These are phyloP conservation scores for Capitulum mitella DNA, from an alignment of 2,888 invertebrate genomes.

Conservation along the genomic window DNA sequence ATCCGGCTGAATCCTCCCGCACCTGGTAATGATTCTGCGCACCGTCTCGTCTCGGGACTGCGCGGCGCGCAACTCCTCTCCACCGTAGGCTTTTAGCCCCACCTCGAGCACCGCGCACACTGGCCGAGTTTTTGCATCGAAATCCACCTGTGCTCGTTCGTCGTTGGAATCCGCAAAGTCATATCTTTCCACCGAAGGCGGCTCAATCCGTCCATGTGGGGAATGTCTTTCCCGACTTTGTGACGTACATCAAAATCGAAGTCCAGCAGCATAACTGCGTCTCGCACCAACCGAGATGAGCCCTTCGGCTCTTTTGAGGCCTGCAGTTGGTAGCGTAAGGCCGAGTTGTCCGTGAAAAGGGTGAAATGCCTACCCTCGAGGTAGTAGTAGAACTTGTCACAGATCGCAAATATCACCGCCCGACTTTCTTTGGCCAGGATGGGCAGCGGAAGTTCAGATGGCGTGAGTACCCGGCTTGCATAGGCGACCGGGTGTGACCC, in stretches of 20 bases:
- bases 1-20: background rate
- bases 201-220: background rate
- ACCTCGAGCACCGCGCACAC: background rate
- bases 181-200: background rate
- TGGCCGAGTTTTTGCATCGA: background rate
- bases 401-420: no score
- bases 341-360: background rate
- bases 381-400: background rate
- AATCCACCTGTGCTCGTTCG: background rate
- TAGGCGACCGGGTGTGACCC: background rate
- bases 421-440: background rate
- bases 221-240: no score
- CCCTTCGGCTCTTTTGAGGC: background rate
- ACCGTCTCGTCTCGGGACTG: background rate
- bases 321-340: background rate
- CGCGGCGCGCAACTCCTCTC: background rate
- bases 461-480: no score
- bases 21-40: background rate
- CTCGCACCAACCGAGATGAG: no score
- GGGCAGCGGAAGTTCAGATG: no score
- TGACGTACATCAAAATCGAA: no score
- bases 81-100: background rate
- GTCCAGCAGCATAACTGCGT: no score
- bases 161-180: background rate
- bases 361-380: background rate